phyloP scores from a whole-genome alignment of 2,113 vertebrate genomes.

The Rostratula benghalensis region DNA sequence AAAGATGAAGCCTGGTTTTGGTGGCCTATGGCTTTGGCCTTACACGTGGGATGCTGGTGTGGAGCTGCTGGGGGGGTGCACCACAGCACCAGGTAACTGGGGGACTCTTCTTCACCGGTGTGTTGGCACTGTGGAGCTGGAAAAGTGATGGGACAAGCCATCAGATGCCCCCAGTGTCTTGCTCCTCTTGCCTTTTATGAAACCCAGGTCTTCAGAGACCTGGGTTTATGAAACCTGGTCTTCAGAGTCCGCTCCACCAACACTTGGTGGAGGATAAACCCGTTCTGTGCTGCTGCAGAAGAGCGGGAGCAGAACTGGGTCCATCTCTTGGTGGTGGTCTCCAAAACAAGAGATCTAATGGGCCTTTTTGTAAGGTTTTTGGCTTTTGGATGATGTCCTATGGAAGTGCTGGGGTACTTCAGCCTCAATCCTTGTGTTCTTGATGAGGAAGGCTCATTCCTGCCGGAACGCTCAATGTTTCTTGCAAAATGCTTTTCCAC shows the following conservation, averaged over 20 bases:
- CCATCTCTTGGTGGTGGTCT: rapidly evolving
- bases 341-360: neutral
- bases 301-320: neutral
- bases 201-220: no score
- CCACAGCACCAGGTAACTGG: rapidly evolving
- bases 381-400: neutral
- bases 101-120: rapidly evolving
- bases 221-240: neutral
- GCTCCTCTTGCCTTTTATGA: neutral
- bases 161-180: neutral
- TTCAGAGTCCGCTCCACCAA: neutral
- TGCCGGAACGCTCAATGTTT: neutral
- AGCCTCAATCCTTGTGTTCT: neutral
- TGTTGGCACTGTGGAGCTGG: neutral
- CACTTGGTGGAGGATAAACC: neutral
- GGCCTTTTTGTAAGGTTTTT: neutral
- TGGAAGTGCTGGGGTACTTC: neutral
- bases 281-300: neutral
- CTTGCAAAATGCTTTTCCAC: neutral
- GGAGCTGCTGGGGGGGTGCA: neutral
- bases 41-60: rapidly evolving
- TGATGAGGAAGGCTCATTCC: neutral
- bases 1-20: neutral
- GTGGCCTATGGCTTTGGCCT: neutral
- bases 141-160: neutral